Evolutionary conservation across 1,140 invertebrate species (phyloP), one percentile per base, ranked within the genome.

Genomic region (Goniozus legneri): DNA sequence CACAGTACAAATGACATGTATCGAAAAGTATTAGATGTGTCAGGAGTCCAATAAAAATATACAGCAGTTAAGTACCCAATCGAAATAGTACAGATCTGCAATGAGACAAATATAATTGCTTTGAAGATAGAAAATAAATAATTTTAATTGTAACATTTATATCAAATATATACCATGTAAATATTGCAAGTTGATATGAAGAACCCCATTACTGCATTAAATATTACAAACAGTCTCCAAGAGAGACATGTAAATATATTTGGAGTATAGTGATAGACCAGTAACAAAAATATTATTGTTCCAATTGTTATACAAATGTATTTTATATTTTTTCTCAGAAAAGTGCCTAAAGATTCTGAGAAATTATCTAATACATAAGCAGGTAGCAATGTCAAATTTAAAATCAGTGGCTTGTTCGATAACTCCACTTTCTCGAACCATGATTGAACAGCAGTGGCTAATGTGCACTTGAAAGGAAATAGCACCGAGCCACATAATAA

Each of bases 401-500:
- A 67, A 20, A 84, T 50, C 22, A 87, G 68, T 22, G 83, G 84
- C 18, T 79, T 80, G 30, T 80, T 71, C 0, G 80, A 80, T 35
- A 72, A 72, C 49, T 86, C 81, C 6, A 84, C 66, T 48, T 75
- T 74, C 51, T 78, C 70, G 53, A 88, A 84, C 91, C 91, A 95
- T 48, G 77, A 78, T 47, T 84, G 80, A 35, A 89, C 77, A 54
- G 78, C 77, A 15, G 80, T 81, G 4, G 86, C 83, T 10, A 94
- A 63, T 21, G 82, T 83, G 44, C 84, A 79, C 64, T 97, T 97
- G 56, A 95, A 87, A 0, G 92, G 92, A 71, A 94, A 89, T 18
- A 97, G 77, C 24, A 93, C 86, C 7, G 90, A 91, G 10, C 92
- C 92, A 68, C 92, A 92, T 12, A 98, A 71, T 35, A 97, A 74